Evolutionary conservation across 2,888 invertebrate genomes (phyloP).

Genomic region (Troglohyphantes excavatus): DNA sequence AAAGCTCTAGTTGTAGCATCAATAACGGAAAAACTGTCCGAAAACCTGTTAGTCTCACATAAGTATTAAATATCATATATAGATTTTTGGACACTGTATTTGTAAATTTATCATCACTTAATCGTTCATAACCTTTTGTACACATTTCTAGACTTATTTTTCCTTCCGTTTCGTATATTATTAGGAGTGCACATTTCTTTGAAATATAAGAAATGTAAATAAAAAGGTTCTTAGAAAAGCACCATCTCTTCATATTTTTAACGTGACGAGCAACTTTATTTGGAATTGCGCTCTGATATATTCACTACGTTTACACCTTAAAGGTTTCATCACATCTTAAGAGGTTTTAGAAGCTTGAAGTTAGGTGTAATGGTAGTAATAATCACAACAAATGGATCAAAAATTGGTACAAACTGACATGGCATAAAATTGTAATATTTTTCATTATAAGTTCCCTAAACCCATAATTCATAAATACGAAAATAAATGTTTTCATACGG

Average conservation of each 20-base stretch:
- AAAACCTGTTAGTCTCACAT: constrained; percentile 38
- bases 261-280: constrained; percentile 29
- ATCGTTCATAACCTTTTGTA: constrained; percentile 55
- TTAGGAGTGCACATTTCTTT: constrained; percentile 59
- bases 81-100: constrained; percentile 72
- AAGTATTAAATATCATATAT: constrained; percentile 70
- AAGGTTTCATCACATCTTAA: constrained; percentile 8
- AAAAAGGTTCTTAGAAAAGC: constrained; percentile 57
- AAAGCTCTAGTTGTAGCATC: constrained; percentile 61
- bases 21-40: constrained; percentile 47
- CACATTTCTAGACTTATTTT: constrained; percentile 56
- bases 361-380: constrained; percentile 52
- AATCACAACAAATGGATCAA: constrained; percentile 21
- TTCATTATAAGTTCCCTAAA: too few relatives aligned
- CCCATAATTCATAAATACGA: too few relatives aligned
- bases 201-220: constrained; percentile 45
- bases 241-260: constrained; percentile 48
- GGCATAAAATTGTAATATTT: too few relatives aligned
- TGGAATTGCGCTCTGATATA: constrained; percentile 24
- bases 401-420: neutral
- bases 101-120: constrained; percentile 69
- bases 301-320: constrained; percentile 30
- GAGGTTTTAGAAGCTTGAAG: constrained; percentile 46
- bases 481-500: too few relatives aligned
- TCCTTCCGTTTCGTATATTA: constrained; percentile 19